Evolutionary conservation across 2,797 vertebrate genomes (phyloP), one percentile per base, ranked within the genome.

Genomic region (Pogoniulus pusillus): DNA sequence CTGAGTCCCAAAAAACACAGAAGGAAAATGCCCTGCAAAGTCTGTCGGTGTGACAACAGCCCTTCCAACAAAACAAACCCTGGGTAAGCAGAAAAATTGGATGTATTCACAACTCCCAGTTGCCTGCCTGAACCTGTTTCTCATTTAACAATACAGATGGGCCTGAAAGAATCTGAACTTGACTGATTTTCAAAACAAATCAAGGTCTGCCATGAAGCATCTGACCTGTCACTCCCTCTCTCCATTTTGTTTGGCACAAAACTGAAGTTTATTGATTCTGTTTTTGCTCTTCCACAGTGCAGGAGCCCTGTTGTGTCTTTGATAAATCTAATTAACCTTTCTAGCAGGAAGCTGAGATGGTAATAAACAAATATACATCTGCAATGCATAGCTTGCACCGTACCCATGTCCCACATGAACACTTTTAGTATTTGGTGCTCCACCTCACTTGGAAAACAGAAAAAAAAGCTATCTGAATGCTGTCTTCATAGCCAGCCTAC

Each of bases 291-390:
- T 91, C 55, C 53, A 57, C 24, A 70, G 58, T 19, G 70, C 68
- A 83, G 53, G 49, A 87, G 66, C 59, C 73, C 84, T 80, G 79
- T 58, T 77, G 65, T 72, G 76, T 49, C 79, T 90, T 69, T 85
- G 70, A 77, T 83, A 95, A 81, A 76, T 92, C 77, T 81, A 91
- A 93, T 89, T 87, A 89, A 94, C 53, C 82, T 92, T 91, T 89
- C 0, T 26, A 85, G 63, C 58, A 75, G 63, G 79, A 83, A 94
- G 63, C 76, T 66, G 77, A 91, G 82, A 64, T 55, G 79, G 34
- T 91, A 95, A 93, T 75, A 92, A 87, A 43, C 43, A 93, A 90
- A 89, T 63, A 76, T 0, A 73, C 63, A 81, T 78, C 57, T 76
- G 41, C 51, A 76, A 58, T 66, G 73, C 79, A 83, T 55, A 81